phyloP scores from a whole-genome alignment of 2,888 invertebrate genomes.

The Antheraea yamamai region DNA sequence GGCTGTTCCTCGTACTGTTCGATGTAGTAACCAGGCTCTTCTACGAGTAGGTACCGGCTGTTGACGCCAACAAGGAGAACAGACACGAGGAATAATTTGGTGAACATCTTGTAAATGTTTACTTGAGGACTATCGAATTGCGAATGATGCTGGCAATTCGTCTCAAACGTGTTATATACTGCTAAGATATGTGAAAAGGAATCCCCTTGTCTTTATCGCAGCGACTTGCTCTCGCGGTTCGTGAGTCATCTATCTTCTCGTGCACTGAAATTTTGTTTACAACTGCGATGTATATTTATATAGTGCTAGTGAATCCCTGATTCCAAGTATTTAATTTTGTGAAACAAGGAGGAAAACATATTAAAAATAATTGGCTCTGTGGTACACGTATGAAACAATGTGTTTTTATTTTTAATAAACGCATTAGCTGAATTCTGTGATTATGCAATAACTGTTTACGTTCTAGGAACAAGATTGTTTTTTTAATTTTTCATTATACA shows the following conservation, averaged over 20 bases:
- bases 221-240: background rate
- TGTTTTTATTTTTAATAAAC: too few species aligned
- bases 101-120: constrained; percentile 6
- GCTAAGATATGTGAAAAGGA: background rate
- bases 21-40: constrained; percentile 1
- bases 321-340: too few species aligned
- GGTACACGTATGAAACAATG: too few species aligned
- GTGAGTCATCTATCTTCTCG: background rate
- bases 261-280: background rate
- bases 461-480: too few species aligned
- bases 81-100: background rate
- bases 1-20: background rate
- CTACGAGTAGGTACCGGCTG: background rate
- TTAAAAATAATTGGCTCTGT: too few species aligned
- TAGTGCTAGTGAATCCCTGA: too few species aligned
- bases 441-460: too few species aligned
- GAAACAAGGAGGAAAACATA: too few species aligned
- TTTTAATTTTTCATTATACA: too few species aligned
- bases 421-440: too few species aligned
- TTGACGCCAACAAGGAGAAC: background rate
- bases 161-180: constrained; percentile 1
- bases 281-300: background rate
- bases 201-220: background rate
- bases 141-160: background rate
- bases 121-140: background rate